phyloP scores from a whole-genome alignment of 2,113 vertebrate genomes.

The Labeo rohita region DNA sequence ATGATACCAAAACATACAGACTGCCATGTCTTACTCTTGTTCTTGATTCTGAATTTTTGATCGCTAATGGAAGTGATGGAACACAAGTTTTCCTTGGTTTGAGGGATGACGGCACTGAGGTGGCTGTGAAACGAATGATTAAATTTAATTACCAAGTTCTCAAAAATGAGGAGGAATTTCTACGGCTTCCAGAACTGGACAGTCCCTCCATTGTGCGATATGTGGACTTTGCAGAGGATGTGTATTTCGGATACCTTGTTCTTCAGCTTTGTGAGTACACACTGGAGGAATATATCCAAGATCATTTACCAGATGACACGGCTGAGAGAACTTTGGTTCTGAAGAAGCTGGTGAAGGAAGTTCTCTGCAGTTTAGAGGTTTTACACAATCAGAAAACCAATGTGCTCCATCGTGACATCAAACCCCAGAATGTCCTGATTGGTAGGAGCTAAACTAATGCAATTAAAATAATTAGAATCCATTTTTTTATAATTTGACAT shows the following conservation, averaged over 20 bases:
- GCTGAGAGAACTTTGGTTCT: neutral
- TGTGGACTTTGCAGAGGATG: conserved; percentile 62
- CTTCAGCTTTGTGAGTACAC: conserved; percentile 74
- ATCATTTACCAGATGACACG: neutral
- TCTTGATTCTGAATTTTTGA: conserved; percentile 22
- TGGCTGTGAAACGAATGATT: conserved; percentile 42
- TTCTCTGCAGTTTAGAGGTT: conserved; percentile 61
- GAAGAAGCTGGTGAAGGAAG: conserved; percentile 46
- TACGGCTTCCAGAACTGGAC: conserved; percentile 62
- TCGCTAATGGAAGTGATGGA: conserved; percentile 55
- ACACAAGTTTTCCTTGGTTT: conserved; percentile 32
- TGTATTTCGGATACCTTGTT: conserved; percentile 69
- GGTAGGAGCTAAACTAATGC: conserved; percentile 60
- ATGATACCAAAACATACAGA: neutral
- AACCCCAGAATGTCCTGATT: conserved; percentile 72
- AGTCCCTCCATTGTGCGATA: conserved; percentile 65
- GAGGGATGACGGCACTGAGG: conserved; percentile 44
- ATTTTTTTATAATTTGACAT: too few relatives aligned
- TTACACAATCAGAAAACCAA: conserved; percentile 58
- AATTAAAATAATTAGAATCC: too few relatives aligned
- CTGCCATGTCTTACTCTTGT: conserved; percentile 27
- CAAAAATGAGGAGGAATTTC: conserved; percentile 62
- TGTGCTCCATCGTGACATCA: conserved; percentile 70
- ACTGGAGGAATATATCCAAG: conserved; percentile 65
- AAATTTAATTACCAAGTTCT: conserved; percentile 58